Conservation (phyloP, 2,888 invertebrate species). For the Balanococcus diminutus region DNA sequence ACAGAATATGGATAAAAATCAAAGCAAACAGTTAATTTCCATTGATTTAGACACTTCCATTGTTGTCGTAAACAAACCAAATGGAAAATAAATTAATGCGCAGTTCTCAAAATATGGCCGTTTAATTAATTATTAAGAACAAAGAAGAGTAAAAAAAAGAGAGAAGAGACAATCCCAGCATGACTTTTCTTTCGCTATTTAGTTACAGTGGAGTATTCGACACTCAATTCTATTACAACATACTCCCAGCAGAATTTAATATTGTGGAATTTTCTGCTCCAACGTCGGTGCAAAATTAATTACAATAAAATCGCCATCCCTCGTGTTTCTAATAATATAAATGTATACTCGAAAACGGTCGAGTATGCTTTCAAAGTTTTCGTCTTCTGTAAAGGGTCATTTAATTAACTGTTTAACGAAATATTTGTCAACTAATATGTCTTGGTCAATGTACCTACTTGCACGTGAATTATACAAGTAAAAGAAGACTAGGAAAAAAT, state of each 20-base stretch:
- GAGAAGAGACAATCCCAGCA: not conserved
- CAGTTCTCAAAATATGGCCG: not conserved
- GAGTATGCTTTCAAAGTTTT: slow-evolving; percentile 1
- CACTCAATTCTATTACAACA: not conserved
- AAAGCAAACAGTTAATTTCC: not conserved
- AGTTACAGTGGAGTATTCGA: not conserved
- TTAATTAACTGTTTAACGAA: slow-evolving; percentile 22
- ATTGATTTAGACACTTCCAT: not conserved
- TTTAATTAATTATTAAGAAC: not conserved
- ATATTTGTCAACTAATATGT: not conserved
- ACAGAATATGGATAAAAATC: not conserved
- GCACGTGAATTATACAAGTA: no score
- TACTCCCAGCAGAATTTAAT: slow-evolving; percentile 6
- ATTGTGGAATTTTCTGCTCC: not conserved
- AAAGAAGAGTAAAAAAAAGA: not conserved
- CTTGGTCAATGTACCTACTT: not conserved
- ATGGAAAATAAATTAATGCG: not conserved
- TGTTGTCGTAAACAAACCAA: not conserved
- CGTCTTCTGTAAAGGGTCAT: not conserved
- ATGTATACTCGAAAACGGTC: slow-evolving; percentile 20
- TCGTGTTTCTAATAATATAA: slow-evolving; percentile 8
- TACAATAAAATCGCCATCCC: slow-evolving; percentile 18
- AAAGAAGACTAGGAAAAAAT: no score
- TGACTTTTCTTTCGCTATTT: slow-evolving; percentile 15
- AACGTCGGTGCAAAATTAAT: not conserved